A percentile compares a stretch with the other conserved stretches of the same genome.
phyloP scores from a whole-genome alignment of 1,140 invertebrate species.

The Dendrolimus punctatus region DNA sequence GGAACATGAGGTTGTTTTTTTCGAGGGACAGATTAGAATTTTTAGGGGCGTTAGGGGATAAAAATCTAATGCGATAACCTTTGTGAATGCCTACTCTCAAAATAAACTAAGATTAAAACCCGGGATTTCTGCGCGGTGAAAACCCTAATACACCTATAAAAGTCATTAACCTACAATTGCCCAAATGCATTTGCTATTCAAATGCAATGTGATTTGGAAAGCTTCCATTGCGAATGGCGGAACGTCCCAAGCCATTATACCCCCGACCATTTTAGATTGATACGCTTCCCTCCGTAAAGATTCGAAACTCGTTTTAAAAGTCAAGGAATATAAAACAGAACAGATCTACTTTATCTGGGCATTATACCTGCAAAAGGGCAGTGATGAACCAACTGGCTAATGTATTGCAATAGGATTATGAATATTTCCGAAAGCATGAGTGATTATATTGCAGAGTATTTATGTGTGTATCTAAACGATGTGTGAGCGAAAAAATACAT shows the following conservation, averaged over 20 bases:
- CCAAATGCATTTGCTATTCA: conserved; percentile 42
- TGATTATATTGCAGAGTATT: no score
- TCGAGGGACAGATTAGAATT: no score
- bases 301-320: conserved; percentile 12
- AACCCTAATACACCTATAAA: conserved; percentile 18
- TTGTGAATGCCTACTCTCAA: no score
- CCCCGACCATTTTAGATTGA: conserved; percentile 24
- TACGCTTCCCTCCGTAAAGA: conserved; percentile 12
- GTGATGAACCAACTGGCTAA: conserved; percentile 48
- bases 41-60: no score
- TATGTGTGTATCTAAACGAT: conserved; percentile 26
- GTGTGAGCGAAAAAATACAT: conserved; percentile 29
- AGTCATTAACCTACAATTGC: conserved; percentile 35
- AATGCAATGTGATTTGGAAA: conserved; percentile 50
- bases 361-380: conserved; percentile 34
- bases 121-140: no score
- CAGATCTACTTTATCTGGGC: conserved; percentile 25
- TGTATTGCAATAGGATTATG: conserved; percentile 34
- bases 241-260: conserved; percentile 30
- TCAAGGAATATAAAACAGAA: conserved; percentile 11
- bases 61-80: no score
- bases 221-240: conserved; percentile 32
- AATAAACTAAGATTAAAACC: no score
- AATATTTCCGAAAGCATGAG: no score
- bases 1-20: no score